Percentiles rank a stretch among this genome's conserved stretches.
Conservation (phyloP, 2,113 vertebrate genomes). For the Alouatta palliata region DNA sequence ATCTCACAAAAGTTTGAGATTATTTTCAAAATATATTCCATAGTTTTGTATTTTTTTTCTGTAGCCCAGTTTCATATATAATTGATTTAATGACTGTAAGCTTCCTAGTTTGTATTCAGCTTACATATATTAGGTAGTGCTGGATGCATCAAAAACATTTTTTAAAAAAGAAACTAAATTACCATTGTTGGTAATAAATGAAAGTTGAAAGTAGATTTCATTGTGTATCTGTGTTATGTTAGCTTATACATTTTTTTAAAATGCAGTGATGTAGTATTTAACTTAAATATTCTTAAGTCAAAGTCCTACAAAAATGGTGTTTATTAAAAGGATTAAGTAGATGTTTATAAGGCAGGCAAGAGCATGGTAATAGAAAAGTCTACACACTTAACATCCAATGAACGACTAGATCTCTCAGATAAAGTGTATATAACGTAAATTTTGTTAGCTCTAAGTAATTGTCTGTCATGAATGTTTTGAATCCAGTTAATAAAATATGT, state of each 20-base stretch:
- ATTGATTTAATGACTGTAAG: slow-evolving; percentile 63
- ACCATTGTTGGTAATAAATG: slow-evolving; percentile 42
- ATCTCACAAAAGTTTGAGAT: slow-evolving; percentile 59
- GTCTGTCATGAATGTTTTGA: not conserved
- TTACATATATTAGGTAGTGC: slow-evolving; percentile 53
- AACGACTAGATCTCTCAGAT: not conserved
- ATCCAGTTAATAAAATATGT: not conserved
- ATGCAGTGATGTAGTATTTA: slow-evolving; percentile 3
- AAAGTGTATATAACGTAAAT: not conserved
- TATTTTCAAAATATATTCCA: slow-evolving; percentile 61
- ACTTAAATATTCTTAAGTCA: slow-evolving; percentile 5
- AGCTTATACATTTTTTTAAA: slow-evolving; percentile 18
- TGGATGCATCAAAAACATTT: slow-evolving; percentile 55
- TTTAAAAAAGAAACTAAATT: slow-evolving; percentile 19
- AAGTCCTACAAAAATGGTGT: not conserved
- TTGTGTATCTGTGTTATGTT: not conserved
- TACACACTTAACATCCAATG: not conserved
- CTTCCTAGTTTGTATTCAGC: slow-evolving; percentile 61
- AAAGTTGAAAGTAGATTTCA: slow-evolving; percentile 32
- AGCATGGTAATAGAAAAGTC: not conserved
- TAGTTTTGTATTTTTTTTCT: slow-evolving; percentile 25
- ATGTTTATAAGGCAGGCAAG: not conserved
- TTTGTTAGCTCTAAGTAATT: not conserved
- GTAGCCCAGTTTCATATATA: not conserved
- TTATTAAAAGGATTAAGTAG: slow-evolving; percentile 23